Evolutionary conservation across 2,888 invertebrate species (phyloP), one percentile per base, ranked within the genome.

Genomic region (Poecilus cupreus): DNA sequence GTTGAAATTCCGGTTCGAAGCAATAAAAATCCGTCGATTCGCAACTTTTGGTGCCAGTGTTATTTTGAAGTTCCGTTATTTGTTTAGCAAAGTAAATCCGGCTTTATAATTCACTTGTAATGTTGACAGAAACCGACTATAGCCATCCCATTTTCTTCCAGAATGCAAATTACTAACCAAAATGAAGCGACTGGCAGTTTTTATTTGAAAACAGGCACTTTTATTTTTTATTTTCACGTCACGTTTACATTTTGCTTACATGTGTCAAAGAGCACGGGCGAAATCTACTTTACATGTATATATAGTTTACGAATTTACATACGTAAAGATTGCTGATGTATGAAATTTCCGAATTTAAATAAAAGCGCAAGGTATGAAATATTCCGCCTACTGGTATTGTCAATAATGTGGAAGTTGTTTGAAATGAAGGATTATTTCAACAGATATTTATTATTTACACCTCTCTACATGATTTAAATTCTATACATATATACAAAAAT

Each of bases 201-300:
- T 68, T 68, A 39, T 64, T 70, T 70, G 18, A 24, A 68, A 68
- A 37, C 8, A 8, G 43, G 46, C 43, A 72, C 13, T 72, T 43
- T 37, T 10, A 70, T 37, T 72, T 43, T 72, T 72, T 72, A 43
- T 72, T 46, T 72, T 18, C 20, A 13, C 10, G 49, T 46, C 72
- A 72, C 72, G 43, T 72, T 46, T 24, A 13, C 43, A 43, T 43
- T 60, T 13, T 60, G 26, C 22, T 22, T 32, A 32, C 54, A 49
- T 24, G 22, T 72, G 72, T 72, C 72, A 72, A 72, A 72, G 70
- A 43, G 70, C n/a, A 43, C 4, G 18, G 16, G n/a, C 16, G 16
- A 22, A 46, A 72, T 72, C 49, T 49, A 72, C 46, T 72, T 72
- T 46, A 72, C 46, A 72, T 72, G 72, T 72, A 72, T 72, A 70